Base-by-base conservation (phyloP, 2,888 invertebrate species). In the Epirrita christyi region DNA sequence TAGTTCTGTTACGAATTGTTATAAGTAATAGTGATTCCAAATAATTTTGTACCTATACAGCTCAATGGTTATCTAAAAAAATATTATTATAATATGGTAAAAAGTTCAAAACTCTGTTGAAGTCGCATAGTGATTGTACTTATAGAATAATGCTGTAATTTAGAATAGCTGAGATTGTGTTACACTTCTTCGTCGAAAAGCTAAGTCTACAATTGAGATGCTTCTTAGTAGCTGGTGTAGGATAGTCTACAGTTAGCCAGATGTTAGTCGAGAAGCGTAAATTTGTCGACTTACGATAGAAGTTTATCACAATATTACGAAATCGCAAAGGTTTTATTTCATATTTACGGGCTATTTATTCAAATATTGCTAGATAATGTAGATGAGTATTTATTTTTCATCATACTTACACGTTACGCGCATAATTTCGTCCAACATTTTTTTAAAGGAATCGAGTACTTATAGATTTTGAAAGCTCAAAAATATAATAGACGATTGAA, bases 21-120 rank as follows among this genome's bases (percentile, higher is more conserved):
- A 78, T 78, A 80, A 75, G 78, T 80, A 78, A 83, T 77, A 76
- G 77, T 81, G 70, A 79, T 83, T 86, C 78, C 80, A 82, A 76
- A 80, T 80, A 75, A 81, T 84, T 86, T 86, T 85, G 80, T 85
- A 85, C 83, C 78, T 78, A 80, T 73, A 77, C 86, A 86, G 86
- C 88, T 86, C 87, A 86, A 86, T 81, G 66, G 59, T 66, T 67
- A 66, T 62, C 60, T 63, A 58, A 63, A 57, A 54, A 54, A 59
- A 61, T 52, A 60, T 59, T 57, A 62, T 64, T 48, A 56, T 53
- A 55, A 55, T 58, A 63, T 60, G 62, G 67, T 64, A 63, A 66
- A 68, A 65, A 68, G 66, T 67, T 66, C 61, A 69, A 67, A 67
- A 68, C 63, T 64, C 66, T 69, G 64, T 69, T 67, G 52, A 61